Evolutionary conservation across 2,797 vertebrate genomes (phyloP), one percentile per base, ranked within the genome.

Genomic region (Eulemur rubriventer): DNA sequence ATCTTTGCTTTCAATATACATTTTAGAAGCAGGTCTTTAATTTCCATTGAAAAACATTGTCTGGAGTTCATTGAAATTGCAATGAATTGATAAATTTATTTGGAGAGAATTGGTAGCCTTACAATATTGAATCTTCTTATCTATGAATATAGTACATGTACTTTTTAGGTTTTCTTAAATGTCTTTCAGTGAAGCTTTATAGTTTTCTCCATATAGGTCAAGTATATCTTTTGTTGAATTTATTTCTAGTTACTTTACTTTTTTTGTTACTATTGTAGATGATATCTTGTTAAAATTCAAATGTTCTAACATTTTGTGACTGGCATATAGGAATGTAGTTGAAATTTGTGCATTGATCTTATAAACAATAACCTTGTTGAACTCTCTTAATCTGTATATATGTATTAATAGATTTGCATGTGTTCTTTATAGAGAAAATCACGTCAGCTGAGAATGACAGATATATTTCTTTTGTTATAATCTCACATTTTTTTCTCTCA

Each of bases 211-310:
- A 75, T 96, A n/a, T 61, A 16, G 17, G 13, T 85, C 35, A 95
- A 75, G 4, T 61, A 20, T 76, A 59, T n/a, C 16, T 65, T 63
- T 14, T 65, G 63, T 65, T 65, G 76, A 52, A 70, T 38, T 91
- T 81, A 76, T 93, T 93, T 72, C 17, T 57, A 50, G 52, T 87
- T 87, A 87, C 50, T 52, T 83, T 83, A 48, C 57, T 52, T 76
- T 93, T 93, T 89, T 81, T 90, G 38, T 95, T 48, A 55, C 35
- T 78, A 7, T 78, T 48, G 26, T 59, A 72, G 94, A 88, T 83
- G 26, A 65, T 81, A 80, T 17, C 35, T 55, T 85, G 50, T 78
- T 92, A 70, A 78, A 70, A 89, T 61, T 84, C 17, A 95, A 84
- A 89, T 83, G 50, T 52, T 70, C 8, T 63, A 73, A 80, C 55